Conservation (phyloP, 2,888 invertebrate species). For the Drosophila infuscata region DNA sequence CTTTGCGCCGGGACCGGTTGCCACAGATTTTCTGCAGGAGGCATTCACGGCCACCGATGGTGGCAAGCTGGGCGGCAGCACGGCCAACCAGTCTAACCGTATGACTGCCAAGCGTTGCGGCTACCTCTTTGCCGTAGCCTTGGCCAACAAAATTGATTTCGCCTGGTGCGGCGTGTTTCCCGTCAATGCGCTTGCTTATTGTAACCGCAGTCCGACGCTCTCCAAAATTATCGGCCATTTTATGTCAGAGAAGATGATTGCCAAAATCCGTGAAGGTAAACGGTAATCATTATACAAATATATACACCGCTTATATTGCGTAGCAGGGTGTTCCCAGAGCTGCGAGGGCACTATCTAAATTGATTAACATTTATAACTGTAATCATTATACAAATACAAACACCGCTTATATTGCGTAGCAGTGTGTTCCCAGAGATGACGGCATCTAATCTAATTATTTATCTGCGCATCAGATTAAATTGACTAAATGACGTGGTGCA, state of each 20-base stretch:
- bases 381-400: conserved; percentile 10
- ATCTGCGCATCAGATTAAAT: neutral
- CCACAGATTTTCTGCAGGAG: conserved; percentile 89
- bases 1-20: conserved; percentile 92
- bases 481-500: neutral
- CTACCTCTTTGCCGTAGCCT: conserved; percentile 86
- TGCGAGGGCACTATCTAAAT: neutral
- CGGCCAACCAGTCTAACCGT: conserved; percentile 85
- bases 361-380: conserved; percentile 48
- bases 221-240: conserved; percentile 60
- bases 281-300: conserved; percentile 34
- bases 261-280: conserved; percentile 81
- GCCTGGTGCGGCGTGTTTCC: conserved; percentile 90
- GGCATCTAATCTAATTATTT: neutral
- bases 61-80: conserved; percentile 85
- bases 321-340: neutral
- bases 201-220: conserved; percentile 86
- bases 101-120: conserved; percentile 87
- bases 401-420: neutral
- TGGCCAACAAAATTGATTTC: conserved; percentile 87
- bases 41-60: conserved; percentile 89
- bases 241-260: conserved; percentile 71
- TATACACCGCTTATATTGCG: neutral
- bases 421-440: neutral
- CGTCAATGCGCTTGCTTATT: conserved; percentile 87